These are phyloP conservation scores for Tinea trinotella DNA, from an alignment of 2,888 invertebrate species.

Conservation along the genomic window DNA sequence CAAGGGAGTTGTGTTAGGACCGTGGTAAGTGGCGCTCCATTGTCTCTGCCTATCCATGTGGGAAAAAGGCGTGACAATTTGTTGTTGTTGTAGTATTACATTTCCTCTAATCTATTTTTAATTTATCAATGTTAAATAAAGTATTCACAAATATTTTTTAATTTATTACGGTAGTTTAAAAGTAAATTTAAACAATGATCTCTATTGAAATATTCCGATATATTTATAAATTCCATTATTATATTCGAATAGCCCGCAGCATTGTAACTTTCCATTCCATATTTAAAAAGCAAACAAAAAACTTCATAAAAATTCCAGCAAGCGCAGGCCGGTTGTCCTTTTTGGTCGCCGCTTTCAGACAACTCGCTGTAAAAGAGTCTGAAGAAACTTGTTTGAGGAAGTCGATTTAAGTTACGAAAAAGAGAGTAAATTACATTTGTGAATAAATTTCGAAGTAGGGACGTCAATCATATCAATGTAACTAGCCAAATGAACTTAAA, in stretches of 20 bases:
- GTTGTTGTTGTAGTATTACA: too few relatives aligned
- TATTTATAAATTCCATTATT: neutral
- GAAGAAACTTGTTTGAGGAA: slow-evolving; percentile 54
- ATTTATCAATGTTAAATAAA: too few relatives aligned
- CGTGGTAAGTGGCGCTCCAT: too few relatives aligned
- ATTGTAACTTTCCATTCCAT: slow-evolving; percentile 42
- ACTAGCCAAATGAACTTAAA: neutral
- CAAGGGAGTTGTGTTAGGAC: too few relatives aligned
- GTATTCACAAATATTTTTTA: too few relatives aligned
- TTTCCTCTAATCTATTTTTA: too few relatives aligned
- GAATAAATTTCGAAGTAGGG: slow-evolving; percentile 17
- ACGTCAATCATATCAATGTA: slow-evolving; percentile 15
- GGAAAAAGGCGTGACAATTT: too few relatives aligned
- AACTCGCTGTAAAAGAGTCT: slow-evolving; percentile 43
- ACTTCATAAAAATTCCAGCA: slow-evolving; percentile 57
- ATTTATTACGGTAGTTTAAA: neutral
- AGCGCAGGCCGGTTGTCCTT: slow-evolving; percentile 42
- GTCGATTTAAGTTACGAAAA: slow-evolving; percentile 63
- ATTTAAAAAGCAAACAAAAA: slow-evolving; percentile 51
- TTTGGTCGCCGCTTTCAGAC: slow-evolving; percentile 40
- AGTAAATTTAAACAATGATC: neutral
- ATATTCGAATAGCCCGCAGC: neutral
- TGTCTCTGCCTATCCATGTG: too few relatives aligned
- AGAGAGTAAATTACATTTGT: slow-evolving; percentile 22
- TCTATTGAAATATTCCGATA: neutral